A percentile compares a stretch with the other conserved stretches of the same genome.
Conservation (phyloP, 2,113 vertebrate genomes). For the Isichthys henryi region DNA sequence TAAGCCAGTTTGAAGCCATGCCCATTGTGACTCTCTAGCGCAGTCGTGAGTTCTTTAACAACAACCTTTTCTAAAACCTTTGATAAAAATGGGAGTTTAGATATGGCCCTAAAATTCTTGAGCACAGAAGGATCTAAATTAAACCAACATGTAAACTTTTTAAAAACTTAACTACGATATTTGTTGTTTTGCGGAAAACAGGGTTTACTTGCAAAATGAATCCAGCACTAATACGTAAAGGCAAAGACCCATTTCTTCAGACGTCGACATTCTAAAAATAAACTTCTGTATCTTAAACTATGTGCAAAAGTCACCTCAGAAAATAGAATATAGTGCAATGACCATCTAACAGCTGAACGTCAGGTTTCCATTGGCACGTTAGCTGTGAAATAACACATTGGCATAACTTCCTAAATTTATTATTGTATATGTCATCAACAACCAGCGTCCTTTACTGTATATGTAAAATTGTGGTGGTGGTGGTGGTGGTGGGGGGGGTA, state of each 20-base stretch:
- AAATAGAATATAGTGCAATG: not conserved
- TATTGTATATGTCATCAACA: not conserved
- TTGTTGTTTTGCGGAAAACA: not conserved
- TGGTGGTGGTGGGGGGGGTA: not conserved
- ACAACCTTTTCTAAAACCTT: not conserved
- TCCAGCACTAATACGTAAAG: not conserved
- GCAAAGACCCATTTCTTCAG: not conserved
- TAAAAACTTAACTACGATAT: not conserved
- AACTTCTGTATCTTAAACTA: not conserved
- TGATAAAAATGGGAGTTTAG: not conserved
- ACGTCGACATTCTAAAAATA: not conserved
- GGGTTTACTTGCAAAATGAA: not conserved
- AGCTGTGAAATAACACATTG: not conserved
- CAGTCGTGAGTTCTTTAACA: not conserved
- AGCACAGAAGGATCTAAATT: not conserved
- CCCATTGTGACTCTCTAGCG: not conserved
- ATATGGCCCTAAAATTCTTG: not conserved
- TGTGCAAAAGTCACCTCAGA: not conserved
- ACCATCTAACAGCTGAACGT: not conserved
- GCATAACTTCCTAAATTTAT: not conserved
- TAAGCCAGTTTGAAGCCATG: not conserved
- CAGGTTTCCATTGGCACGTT: not conserved
- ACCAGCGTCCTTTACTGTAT: not conserved
- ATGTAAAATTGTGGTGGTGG: not conserved
- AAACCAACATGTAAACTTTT: not conserved